Evolutionary conservation across 92 coral and sea anemone species (phyloP), one percentile per base, ranked within the genome.

Genomic region (Isaurus tuberculatus): DNA sequence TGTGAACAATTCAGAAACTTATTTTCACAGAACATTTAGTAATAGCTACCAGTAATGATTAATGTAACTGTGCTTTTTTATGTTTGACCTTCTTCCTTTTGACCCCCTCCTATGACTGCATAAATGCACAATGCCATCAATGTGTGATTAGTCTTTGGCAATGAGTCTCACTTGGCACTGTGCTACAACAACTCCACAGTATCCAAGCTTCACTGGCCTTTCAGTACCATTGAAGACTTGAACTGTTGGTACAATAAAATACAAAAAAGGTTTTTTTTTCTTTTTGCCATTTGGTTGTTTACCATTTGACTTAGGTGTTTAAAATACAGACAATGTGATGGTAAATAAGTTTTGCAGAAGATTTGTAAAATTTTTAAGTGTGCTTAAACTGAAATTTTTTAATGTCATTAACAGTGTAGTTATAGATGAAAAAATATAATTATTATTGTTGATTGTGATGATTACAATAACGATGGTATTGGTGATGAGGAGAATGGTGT

Each of bases 211-310:
- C 36, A 10, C 14, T 58, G 70, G 8, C 30, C 29, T 58, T 77
- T n/a, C 34, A 13, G 13, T 77, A 53, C 58, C 70, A 34, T 0
- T 77, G 82, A 77, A 48, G 82, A 77, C 82, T 77, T 77, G 82
- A 77, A 77, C 82, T 70, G 58, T 58, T 77, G 82, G 82, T 20
- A 77, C 82, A 77, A 23, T 10, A 2, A 42, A 71, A 40, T 4
- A 17, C 43, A 30, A 15, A n/a, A n/a, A n/a, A 8, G 10, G 22
- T 16, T 44, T 8, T 8, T 32, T 65, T 14, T 65, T 32, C 7
- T 31, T 31, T 30, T 40, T 19, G 14, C 16, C 5, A 51, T 16
- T 14, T 15, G 6, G 46, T 42, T 0, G 13, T 42, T 0, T 42
- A 13, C 46, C 46, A 6, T 42, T 42, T 6, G 13, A 42, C 9